Evolutionary conservation across 2,797 vertebrate genomes (phyloP), one percentile per base, ranked within the genome.

Genomic region (Manis crassicaudata): DNA sequence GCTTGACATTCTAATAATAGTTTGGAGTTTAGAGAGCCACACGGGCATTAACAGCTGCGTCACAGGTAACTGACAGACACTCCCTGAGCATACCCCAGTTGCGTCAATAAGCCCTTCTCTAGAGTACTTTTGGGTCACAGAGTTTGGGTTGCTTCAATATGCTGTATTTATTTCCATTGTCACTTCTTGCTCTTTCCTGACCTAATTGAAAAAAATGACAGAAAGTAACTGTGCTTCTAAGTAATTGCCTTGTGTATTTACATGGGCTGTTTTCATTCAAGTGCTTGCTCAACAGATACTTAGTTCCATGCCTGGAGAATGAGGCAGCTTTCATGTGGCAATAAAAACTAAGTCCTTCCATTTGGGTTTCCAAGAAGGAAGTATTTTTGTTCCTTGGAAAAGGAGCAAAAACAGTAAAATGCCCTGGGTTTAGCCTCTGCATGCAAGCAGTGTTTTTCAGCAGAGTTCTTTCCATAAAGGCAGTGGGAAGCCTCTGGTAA

Each of bases 321-420:
- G 35, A 91, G 11, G 21, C 35, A 29, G 52, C 13, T 62, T 58
- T 88, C 9, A 18, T 32, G 32, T 54, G 58, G 54, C 54, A 56
- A 43, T 46, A 60, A 52, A 94, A 93, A 9, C n/a, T 67, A 79
- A 56, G 27, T 70, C 25, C 52, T 90, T 54, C 52, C 52, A 79
- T 43, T 52, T 43, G 79, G 50, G 16, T 87, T 88, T 91, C 79
- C 85, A 89, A 68, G 50, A 92, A 46, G n/a, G 9, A 88, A 92
- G 20, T 43, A 29, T 77, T 43, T 92, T 60, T 63, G 20, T 50
- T 87, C 50, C 58, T 40, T 52, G 14, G 63, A 68, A 68, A 89
- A 83, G 13, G 40, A 68, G 5, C 13, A 89, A 27, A 56, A 23
- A 70, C 43, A 73, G 5, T 56, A 40, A 82, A 83, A 65, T 52